These are phyloP conservation scores for Mola mola DNA, from an alignment of 2,113 vertebrate species.

Conservation along the genomic window DNA sequence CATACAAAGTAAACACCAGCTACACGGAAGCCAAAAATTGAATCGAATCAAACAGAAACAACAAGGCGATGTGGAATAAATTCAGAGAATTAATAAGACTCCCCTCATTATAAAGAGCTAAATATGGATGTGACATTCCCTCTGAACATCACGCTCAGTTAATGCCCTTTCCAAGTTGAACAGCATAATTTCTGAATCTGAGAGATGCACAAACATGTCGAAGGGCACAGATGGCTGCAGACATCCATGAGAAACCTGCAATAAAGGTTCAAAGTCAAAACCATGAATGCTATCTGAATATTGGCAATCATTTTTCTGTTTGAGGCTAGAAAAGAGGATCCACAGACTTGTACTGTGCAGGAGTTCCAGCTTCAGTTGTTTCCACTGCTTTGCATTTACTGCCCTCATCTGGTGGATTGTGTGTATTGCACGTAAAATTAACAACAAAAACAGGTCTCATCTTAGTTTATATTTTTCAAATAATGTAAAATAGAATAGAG, in stretches of 20 bases:
- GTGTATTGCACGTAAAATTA: constrained; percentile 12
- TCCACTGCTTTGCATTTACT: constrained; percentile 53
- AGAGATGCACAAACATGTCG: neutral
- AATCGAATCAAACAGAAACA: constrained; percentile 43
- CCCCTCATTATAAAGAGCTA: constrained; percentile 58
- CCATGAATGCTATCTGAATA: neutral
- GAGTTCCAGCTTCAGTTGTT: neutral
- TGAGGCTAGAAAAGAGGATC: neutral
- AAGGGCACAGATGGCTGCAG: neutral
- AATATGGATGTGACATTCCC: constrained; percentile 53
- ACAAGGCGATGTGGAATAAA: constrained; percentile 15
- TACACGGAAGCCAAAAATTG: constrained; percentile 30
- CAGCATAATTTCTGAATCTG: constrained; percentile 6
- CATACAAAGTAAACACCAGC: constrained; percentile 4
- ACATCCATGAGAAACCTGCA: neutral
- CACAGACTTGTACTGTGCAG: fast-evolving
- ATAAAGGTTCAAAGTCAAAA: constrained; percentile 22
- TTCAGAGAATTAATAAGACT: constrained; percentile 49
- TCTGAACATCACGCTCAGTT: constrained; percentile 33
- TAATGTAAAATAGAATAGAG: no score
- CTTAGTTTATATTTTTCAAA: no score
- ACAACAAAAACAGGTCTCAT: neutral
- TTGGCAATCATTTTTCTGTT: neutral
- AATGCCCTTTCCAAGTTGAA: constrained; percentile 5
- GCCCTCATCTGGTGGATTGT: constrained; percentile 57